Conservation (phyloP, 2,113 vertebrate species). For the Mormyrus iriodes region DNA sequence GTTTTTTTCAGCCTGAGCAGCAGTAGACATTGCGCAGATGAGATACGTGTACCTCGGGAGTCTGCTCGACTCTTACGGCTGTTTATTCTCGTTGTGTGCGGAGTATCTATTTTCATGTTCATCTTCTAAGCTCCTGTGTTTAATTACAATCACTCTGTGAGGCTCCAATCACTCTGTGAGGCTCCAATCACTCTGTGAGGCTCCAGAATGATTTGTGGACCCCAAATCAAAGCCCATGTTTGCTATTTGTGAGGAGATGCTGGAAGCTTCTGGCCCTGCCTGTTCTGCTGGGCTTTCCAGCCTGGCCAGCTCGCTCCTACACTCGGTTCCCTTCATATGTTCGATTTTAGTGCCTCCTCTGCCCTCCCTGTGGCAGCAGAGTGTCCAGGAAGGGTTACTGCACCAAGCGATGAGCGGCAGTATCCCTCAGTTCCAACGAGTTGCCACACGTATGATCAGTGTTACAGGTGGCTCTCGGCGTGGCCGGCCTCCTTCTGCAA, state of each 20-base stretch:
- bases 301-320: background rate
- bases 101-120: background rate
- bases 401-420: background rate
- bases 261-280: background rate
- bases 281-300: background rate
- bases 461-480: background rate
- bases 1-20: background rate
- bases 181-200: background rate
- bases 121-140: background rate
- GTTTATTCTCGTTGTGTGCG: background rate
- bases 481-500: background rate
- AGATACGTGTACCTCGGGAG: background rate
- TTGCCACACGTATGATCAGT: background rate
- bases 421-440: background rate
- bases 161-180: background rate
- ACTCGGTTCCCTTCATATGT: slow-evolving; percentile 29
- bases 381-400: slow-evolving; percentile 13
- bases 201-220: background rate
- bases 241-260: background rate
- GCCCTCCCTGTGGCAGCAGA: slow-evolving; percentile 24
- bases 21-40: background rate
- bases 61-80: background rate
- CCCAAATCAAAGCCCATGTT: background rate
- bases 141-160: background rate
- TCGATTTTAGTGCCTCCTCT: slow-evolving; percentile 24